phyloP scores from a whole-genome alignment of 2,888 invertebrate species.

The Scaptomyza reducta region DNA sequence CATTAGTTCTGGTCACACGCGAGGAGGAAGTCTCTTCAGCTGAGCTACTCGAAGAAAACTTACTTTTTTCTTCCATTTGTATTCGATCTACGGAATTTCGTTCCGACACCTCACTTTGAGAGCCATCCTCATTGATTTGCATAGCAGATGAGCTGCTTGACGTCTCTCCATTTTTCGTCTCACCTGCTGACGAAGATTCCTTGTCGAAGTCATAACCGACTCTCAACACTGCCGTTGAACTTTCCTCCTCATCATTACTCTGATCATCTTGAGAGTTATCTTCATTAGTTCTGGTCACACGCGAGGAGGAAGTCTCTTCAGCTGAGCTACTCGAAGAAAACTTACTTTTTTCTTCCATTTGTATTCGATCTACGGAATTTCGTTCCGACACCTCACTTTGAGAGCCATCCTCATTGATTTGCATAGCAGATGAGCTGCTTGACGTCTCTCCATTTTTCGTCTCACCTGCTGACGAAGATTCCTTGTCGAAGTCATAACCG shows the following conservation, averaged over 20 bases:
- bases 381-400: neutral
- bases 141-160: neutral
- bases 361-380: neutral
- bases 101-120: neutral
- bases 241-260: slow-evolving; percentile 2
- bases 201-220: neutral
- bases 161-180: slow-evolving; percentile 8
- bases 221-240: slow-evolving; percentile 5
- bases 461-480: neutral
- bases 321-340: neutral
- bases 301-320: slow-evolving; percentile 15
- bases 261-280: slow-evolving; percentile 3
- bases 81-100: neutral
- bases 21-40: slow-evolving; percentile 17
- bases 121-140: neutral
- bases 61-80: neutral
- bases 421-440: neutral
- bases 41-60: neutral
- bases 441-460: slow-evolving; percentile 9
- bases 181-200: neutral
- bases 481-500: neutral
- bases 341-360: neutral
- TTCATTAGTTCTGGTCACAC: slow-evolving; percentile 14
- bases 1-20: slow-evolving; percentile 13
- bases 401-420: neutral